Conservation (phyloP, 2,113 vertebrate genomes). For the Pao palembangensis region DNA sequence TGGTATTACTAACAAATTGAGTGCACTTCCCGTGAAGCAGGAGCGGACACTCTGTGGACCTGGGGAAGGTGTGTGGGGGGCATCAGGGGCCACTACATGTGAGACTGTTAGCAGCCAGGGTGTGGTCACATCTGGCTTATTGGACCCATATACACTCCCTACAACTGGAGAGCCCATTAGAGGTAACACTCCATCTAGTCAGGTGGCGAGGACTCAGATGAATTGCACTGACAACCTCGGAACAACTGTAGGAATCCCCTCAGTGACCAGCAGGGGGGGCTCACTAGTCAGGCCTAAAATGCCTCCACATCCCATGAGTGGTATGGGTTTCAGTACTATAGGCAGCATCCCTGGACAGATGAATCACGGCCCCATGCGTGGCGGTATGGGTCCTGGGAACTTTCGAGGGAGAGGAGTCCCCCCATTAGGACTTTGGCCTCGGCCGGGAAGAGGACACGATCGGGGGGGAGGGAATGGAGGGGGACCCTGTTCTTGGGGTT, state of each 20-base stretch:
- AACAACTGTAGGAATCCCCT: slow-evolving; percentile 34
- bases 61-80: slow-evolving; percentile 44
- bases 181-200: slow-evolving; percentile 48
- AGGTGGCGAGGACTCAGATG: slow-evolving; percentile 66
- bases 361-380: slow-evolving; percentile 59
- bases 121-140: slow-evolving; percentile 19
- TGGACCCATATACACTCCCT: slow-evolving; percentile 34
- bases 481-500: slow-evolving; percentile 68
- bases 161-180: slow-evolving; percentile 37
- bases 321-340: slow-evolving; percentile 55
- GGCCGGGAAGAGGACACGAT: slow-evolving; percentile 66
- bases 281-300: slow-evolving; percentile 55
- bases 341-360: slow-evolving; percentile 57
- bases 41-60: slow-evolving; percentile 55
- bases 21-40: slow-evolving; percentile 22
- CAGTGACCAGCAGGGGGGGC: slow-evolving; percentile 56
- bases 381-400: slow-evolving; percentile 55
- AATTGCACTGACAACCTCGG: slow-evolving; percentile 59
- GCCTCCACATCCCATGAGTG: slow-evolving; percentile 45
- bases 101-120: slow-evolving; percentile 41
- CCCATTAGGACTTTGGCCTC: slow-evolving; percentile 63
- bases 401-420: slow-evolving; percentile 68
- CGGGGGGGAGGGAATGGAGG: slow-evolving; percentile 53
- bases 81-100: slow-evolving; percentile 37
- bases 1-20: slow-evolving; percentile 30